Percentiles rank a stretch among this genome's conserved stretches.
Evolutionary conservation across 2,113 vertebrate genomes (phyloP).

Genomic region (Tenebrosternarchus preto): DNA sequence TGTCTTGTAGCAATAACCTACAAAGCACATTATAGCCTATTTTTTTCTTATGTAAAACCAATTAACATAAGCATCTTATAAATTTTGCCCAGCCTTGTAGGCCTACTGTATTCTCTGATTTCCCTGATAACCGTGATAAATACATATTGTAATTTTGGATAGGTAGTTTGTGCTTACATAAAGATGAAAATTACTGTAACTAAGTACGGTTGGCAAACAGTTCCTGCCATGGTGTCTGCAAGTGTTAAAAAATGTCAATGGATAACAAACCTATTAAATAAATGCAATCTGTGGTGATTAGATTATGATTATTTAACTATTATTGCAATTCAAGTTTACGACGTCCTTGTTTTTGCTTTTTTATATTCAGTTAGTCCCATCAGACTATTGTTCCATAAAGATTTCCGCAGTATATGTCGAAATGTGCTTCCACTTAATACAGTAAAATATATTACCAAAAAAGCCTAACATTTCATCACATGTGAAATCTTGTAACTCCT

Average conservation of each 20-base stretch:
- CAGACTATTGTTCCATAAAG: not conserved
- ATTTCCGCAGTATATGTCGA: not conserved
- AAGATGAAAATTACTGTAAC: not conserved
- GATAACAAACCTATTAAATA: no score
- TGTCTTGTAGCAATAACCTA: not conserved
- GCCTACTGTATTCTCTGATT: not conserved
- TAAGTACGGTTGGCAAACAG: no score
- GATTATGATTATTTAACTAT: not conserved
- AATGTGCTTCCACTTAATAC: not conserved
- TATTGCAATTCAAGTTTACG: not conserved
- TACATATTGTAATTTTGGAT: constrained; percentile 32
- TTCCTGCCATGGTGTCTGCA: no score
- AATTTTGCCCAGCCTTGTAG: constrained; percentile 42
- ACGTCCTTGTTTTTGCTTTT: not conserved
- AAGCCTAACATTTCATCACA: no score
- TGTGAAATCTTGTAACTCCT: no score
- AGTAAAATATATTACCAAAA: not conserved
- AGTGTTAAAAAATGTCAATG: no score
- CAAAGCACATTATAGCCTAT: constrained; percentile 9
- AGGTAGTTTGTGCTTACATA: constrained; percentile 3
- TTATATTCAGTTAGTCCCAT: not conserved
- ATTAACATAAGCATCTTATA: constrained; percentile 30
- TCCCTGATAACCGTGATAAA: constrained; percentile 16
- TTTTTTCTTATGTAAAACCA: constrained; percentile 21
- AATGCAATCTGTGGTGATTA: no score